phyloP scores from a whole-genome alignment of 2,797 vertebrate species.

The Austrolebias charrua region DNA sequence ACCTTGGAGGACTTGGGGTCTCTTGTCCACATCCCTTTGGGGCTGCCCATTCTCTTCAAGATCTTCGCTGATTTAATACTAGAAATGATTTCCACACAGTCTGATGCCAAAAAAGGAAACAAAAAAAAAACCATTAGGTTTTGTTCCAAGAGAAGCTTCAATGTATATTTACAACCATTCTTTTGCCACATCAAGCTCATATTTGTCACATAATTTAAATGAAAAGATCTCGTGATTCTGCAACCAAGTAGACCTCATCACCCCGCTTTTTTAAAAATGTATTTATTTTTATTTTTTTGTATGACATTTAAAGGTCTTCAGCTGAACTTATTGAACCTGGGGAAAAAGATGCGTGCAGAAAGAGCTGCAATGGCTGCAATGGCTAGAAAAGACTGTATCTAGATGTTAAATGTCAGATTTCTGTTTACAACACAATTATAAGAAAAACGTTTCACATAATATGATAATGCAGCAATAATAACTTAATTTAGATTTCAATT shows the following conservation, averaged over 20 bases:
- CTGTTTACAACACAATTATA: too few species aligned
- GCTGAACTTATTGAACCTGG: not conserved
- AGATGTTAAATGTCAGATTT: too few species aligned
- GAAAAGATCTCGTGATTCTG: not conserved
- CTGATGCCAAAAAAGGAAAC: slow-evolving; percentile 51
- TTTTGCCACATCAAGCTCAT: not conserved
- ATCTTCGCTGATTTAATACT: slow-evolving; percentile 94
- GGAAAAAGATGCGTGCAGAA: not conserved
- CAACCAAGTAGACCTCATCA: not conserved
- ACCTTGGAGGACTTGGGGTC: slow-evolving; percentile 88
- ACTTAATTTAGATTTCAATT: not conserved
- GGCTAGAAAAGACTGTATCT: too few species aligned
- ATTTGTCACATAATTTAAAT: not conserved
- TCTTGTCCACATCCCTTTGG: slow-evolving; percentile 90
- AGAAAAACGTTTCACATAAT: too few species aligned
- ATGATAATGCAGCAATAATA: not conserved
- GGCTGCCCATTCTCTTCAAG: slow-evolving; percentile 86
- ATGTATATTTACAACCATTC: not conserved
- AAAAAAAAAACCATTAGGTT: not conserved
- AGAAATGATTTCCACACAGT: slow-evolving; percentile 90
- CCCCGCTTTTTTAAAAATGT: not conserved
- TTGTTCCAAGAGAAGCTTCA: not conserved
- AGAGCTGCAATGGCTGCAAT: not conserved
- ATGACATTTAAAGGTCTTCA: not conserved
- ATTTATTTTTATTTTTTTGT: not conserved